Evolutionary conservation across 2,113 vertebrate species (phyloP).

Genomic region (Spea bombifrons): DNA sequence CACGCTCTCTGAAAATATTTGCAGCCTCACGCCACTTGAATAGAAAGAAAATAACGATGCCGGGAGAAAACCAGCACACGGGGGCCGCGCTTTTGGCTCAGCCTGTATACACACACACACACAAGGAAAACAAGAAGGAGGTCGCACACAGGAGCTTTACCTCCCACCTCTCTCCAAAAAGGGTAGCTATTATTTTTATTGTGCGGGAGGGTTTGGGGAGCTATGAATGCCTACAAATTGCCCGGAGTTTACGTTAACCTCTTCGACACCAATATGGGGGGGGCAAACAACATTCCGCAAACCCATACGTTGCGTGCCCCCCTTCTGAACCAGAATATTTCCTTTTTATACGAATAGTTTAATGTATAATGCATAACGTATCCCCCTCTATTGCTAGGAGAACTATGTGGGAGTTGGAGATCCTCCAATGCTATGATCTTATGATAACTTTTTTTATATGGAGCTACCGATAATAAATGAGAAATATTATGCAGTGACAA

Average conservation of each 20-base stretch:
- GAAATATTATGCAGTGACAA: no score
- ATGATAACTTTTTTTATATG: no score
- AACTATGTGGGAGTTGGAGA: no score
- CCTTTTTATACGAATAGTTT: no score
- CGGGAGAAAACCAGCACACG: constrained; percentile 45
- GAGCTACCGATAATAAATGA: no score
- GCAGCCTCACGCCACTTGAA: constrained; percentile 46
- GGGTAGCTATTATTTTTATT: constrained; percentile 35
- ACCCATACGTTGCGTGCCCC: no score
- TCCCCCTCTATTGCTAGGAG: no score
- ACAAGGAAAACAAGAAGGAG: constrained; percentile 20
- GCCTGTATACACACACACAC: constrained; percentile 33
- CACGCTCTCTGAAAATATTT: constrained; percentile 48
- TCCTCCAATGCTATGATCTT: no score
- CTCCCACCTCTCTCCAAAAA: constrained; percentile 40
- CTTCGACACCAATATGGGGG: background rate
- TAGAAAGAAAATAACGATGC: constrained; percentile 47
- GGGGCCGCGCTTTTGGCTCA: constrained; percentile 30
- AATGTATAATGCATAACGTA: no score
- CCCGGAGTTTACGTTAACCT: constrained; percentile 21
- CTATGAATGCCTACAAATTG: constrained; percentile 15
- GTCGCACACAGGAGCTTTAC: constrained; percentile 16
- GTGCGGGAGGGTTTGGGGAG: constrained; percentile 24
- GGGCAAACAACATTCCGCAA: background rate
- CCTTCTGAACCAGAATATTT: no score